Percentiles rank a stretch among this genome's conserved stretches.
Evolutionary conservation across 92 coral and sea anemone species (phyloP).

Genomic region (Zoanthus sansibaricus): DNA sequence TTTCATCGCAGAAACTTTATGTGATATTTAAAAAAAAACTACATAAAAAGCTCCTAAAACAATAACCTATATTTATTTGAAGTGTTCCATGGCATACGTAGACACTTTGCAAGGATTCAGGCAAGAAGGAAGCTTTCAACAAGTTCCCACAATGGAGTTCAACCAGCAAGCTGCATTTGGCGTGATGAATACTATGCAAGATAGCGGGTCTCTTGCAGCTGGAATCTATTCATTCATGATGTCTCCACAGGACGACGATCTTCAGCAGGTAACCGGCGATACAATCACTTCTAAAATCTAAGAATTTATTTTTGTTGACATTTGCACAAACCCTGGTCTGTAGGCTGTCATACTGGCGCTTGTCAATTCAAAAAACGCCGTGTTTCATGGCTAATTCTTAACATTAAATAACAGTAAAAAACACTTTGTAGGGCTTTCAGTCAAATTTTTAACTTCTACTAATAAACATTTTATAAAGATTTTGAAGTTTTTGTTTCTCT

Average conservation of each 20-base stretch:
- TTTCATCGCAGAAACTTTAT: too few species aligned
- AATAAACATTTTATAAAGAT: background rate
- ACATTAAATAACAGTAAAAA: background rate
- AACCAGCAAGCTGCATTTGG: background rate
- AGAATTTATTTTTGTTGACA: background rate
- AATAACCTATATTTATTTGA: too few species aligned
- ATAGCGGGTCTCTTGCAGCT: slow-evolving; percentile 68
- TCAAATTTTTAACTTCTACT: background rate
- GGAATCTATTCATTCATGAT: slow-evolving; percentile 82
- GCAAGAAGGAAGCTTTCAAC: slow-evolving; percentile 27
- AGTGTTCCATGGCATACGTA: slow-evolving; percentile 28
- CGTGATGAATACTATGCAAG: slow-evolving; percentile 37
- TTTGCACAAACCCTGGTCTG: too few species aligned
- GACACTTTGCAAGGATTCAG: slow-evolving; percentile 27
- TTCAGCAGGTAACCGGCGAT: slow-evolving; percentile 66
- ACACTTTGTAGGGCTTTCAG: background rate
- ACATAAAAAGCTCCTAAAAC: too few species aligned
- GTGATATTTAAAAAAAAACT: too few species aligned
- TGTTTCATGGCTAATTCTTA: background rate
- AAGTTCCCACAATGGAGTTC: slow-evolving; percentile 24
- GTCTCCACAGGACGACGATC: slow-evolving; percentile 77
- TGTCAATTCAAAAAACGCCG: background rate
- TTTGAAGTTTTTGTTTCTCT: background rate
- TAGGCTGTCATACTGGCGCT: background rate
- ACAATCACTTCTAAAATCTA: background rate